Conservation (phyloP, 2,113 vertebrate genomes). For the Aptenodytes forsteri region DNA sequence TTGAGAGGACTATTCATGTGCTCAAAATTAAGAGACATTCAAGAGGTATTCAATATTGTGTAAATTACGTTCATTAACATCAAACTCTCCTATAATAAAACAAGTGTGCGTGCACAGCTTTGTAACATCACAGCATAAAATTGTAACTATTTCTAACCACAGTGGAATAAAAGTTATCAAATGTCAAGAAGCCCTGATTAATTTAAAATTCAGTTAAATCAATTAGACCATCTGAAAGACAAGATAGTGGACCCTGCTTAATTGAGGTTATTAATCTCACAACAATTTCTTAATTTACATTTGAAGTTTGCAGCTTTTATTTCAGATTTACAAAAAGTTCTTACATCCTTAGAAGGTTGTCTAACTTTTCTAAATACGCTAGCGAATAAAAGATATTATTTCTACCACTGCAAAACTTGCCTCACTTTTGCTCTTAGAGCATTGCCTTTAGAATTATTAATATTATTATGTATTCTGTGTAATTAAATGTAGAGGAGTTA, state of each 20-base stretch:
- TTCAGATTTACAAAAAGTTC: background rate
- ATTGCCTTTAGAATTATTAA: background rate
- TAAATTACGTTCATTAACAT: background rate
- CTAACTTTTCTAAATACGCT: background rate
- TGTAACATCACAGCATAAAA: background rate
- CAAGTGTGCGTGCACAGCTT: background rate
- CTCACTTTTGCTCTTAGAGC: background rate
- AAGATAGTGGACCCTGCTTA: fast-evolving
- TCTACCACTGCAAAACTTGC: background rate
- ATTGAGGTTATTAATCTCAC: background rate
- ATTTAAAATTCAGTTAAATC: background rate
- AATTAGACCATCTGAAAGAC: background rate
- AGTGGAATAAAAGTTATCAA: background rate
- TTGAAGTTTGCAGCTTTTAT: background rate
- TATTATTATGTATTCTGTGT: background rate
- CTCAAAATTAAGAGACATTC: background rate
- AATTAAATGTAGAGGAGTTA: background rate
- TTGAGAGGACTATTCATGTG: background rate
- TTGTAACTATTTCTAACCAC: background rate
- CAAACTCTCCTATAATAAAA: background rate
- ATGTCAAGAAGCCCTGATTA: background rate
- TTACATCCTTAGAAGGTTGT: background rate
- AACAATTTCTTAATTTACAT: background rate
- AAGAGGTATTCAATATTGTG: background rate
- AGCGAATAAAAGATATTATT: background rate